phyloP scores from a whole-genome alignment of 2,797 vertebrate species.

The Halcyon smyrnensis region DNA sequence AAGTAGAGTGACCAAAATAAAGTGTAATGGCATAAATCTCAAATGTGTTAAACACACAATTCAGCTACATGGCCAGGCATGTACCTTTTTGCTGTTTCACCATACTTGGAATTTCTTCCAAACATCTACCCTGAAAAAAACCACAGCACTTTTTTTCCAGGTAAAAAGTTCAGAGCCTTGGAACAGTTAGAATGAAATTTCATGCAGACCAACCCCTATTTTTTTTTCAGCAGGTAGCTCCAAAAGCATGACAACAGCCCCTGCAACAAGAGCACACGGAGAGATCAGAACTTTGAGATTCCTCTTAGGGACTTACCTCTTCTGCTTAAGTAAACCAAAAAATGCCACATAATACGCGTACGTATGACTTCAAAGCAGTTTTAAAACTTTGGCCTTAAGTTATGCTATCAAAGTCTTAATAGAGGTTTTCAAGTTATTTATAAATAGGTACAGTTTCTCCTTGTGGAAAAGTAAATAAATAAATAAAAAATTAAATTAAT shows the following conservation, averaged over 20 bases:
- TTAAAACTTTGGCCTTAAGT: background rate
- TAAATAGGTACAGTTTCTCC: background rate
- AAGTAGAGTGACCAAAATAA: background rate
- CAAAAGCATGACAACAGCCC: background rate
- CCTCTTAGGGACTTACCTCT: background rate
- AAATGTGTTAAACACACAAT: background rate
- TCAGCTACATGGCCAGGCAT: background rate
- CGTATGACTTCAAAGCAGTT: background rate
- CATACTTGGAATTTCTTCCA: background rate
- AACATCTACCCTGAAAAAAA: background rate
- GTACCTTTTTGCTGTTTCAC: background rate
- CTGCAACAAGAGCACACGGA: background rate
- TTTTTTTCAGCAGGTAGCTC: background rate
- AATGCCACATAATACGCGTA: background rate
- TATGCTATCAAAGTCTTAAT: background rate
- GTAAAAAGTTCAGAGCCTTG: background rate
- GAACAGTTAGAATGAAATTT: background rate
- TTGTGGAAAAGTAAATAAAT: background rate
- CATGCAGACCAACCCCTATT: background rate
- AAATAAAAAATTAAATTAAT: background rate
- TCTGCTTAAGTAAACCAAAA: background rate
- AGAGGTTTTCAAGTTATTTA: background rate
- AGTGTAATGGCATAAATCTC: background rate
- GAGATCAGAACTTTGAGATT: background rate
- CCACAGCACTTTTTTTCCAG: fast-evolving